Conservation (phyloP, 1,140 invertebrate species). For the Brachionus calyciflorus region DNA sequence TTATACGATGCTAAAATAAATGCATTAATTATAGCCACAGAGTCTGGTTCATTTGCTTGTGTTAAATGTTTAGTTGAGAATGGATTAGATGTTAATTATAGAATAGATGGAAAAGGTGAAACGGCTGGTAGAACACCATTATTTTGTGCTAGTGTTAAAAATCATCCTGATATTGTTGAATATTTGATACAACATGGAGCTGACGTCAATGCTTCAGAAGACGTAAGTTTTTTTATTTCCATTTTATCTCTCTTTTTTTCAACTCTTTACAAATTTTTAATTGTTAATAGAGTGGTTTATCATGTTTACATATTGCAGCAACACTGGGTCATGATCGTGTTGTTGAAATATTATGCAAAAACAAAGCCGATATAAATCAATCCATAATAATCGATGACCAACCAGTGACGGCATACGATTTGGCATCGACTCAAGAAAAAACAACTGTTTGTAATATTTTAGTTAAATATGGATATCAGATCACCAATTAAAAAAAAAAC, state of each 20-base stretch:
- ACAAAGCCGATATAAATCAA: slow-evolving; percentile 47
- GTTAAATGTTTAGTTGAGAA: slow-evolving; percentile 36
- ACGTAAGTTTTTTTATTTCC: slow-evolving; percentile 12
- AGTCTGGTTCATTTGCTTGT: slow-evolving; percentile 46
- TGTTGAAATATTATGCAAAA: slow-evolving; percentile 37
- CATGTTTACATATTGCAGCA: slow-evolving; percentile 46
- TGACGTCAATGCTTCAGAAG: slow-evolving; percentile 47
- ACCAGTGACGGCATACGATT: slow-evolving; percentile 40
- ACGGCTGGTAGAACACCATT: slow-evolving; percentile 46
- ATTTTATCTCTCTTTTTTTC: neutral
- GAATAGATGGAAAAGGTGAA: slow-evolving; percentile 46
- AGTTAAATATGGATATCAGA: slow-evolving; percentile 39
- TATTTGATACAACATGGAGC: slow-evolving; percentile 46
- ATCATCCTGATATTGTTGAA: slow-evolving; percentile 46
- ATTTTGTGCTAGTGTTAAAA: slow-evolving; percentile 47
- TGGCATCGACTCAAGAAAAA: slow-evolving; percentile 39
- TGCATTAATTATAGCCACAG: slow-evolving; percentile 42
- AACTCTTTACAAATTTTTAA: neutral
- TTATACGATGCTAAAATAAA: slow-evolving; percentile 48
- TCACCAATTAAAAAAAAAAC: neutral
- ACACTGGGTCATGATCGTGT: slow-evolving; percentile 42
- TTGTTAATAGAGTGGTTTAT: slow-evolving; percentile 37
- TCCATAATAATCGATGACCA: slow-evolving; percentile 44
- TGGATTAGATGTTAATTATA: slow-evolving; percentile 46
- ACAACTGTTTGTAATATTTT: slow-evolving; percentile 43